phyloP scores from a whole-genome alignment of 2,888 invertebrate genomes.

The Eudemis profundana region DNA sequence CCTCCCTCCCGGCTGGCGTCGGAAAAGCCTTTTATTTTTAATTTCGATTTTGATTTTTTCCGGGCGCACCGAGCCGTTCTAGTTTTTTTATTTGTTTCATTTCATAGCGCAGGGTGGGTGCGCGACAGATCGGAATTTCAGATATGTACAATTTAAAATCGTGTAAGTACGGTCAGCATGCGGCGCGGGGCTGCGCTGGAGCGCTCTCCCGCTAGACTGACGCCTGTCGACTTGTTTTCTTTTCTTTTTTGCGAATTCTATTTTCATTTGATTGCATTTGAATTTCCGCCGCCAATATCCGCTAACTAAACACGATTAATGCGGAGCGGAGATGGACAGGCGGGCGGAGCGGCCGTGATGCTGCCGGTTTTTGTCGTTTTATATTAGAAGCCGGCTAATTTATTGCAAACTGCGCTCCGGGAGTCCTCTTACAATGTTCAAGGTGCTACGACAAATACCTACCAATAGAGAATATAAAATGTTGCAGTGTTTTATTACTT shows the following conservation, averaged over 20 bases:
- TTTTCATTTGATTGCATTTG: conserved; percentile 86
- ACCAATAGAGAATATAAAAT: conserved; percentile 18
- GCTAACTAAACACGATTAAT: conserved; percentile 86
- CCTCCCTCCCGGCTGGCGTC: conserved; percentile 72
- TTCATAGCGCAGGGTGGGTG: conserved; percentile 84
- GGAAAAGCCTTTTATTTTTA: conserved; percentile 82
- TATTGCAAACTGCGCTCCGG: conserved; percentile 81
- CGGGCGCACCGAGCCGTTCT: conserved; percentile 76
- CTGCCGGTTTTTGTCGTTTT: conserved; percentile 82
- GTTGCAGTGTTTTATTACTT: background rate
- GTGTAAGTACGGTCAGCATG: conserved; percentile 84
- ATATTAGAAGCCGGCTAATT: conserved; percentile 84
- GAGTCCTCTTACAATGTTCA: conserved; percentile 69
- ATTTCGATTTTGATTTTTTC: conserved; percentile 85
- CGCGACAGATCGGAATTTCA: conserved; percentile 85
- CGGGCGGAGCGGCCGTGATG: conserved; percentile 70
- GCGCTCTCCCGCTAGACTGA: conserved; percentile 79
- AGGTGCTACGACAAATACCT: conserved; percentile 55
- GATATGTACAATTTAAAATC: conserved; percentile 86
- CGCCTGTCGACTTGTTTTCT: conserved; percentile 85
- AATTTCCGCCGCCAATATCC: conserved; percentile 85
- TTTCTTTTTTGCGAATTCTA: conserved; percentile 84
- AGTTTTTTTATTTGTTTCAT: conserved; percentile 84
- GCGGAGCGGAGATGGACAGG: conserved; percentile 81
- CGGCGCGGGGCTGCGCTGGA: conserved; percentile 54